Base-by-base conservation (phyloP, 2,113 vertebrate species). In the Hippocampus zosterae region DNA sequence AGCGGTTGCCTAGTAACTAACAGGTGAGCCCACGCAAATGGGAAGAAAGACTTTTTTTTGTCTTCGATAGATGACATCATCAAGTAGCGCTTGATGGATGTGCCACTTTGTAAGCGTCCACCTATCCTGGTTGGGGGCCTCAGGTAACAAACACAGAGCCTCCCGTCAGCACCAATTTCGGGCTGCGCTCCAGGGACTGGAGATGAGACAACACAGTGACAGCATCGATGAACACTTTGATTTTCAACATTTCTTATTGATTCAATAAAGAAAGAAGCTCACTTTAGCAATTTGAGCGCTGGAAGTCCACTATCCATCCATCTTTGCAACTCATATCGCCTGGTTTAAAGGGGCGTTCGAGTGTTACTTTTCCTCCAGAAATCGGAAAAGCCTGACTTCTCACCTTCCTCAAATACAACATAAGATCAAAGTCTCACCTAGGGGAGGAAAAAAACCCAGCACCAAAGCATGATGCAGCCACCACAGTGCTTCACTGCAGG, bases 1-100 rank as follows among this genome's bases (percentile, higher is more conserved):
- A 77, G 70, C 70, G 42, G 90, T 92, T 89, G 85, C 93, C 89
- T 88, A 92, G 93, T 81, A 92, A 95, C 91, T 82, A 86, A 76
- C 88, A 91, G 89, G 84, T 85, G 84, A 93, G 57, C 68, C 33
- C 8, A 84, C 4, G 8, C 55, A 71, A 57, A 57, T 76, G 23
- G 82, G 81, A 84, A 33, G 87, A 82, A 72, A 27, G 21, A 25
- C 9, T 23, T 61, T 1, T 62, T 7, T 33, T 23, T 61, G 2
- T 62, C 15, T 5, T 10, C 63, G 15, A 61, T 2, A 64, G 70
- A 73, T 23, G 42, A 42, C 27, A 21, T 27, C 2, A 42, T 55
- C 57, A 60, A 60, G 27, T 60, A 16, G 57, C 19, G 27, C 57
- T 60, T 29, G 57, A 33, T 18, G 8, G 57, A 60, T 60, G 11